These are phyloP conservation scores for Corythucha ciliata DNA, from an alignment of 2,888 invertebrate genomes.

Conservation along the genomic window DNA sequence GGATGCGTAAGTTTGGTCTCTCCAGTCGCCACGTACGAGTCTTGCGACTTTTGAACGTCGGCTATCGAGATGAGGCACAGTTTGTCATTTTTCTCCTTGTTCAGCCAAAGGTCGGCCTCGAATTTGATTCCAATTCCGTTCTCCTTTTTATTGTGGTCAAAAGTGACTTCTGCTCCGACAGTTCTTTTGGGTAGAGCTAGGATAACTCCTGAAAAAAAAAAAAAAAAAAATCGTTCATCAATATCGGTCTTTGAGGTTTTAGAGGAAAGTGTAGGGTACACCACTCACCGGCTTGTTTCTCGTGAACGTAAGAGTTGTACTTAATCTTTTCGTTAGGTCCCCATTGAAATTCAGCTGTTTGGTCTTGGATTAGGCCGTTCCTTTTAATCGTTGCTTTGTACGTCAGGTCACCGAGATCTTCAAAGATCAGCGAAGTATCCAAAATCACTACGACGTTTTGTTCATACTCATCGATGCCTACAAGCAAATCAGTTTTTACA, in stretches of 20 bases:
- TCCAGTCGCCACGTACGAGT: slow-evolving; percentile 22
- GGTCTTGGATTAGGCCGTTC: slow-evolving; percentile 37
- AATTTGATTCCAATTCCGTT: slow-evolving; percentile 51
- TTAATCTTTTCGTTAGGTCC: slow-evolving; percentile 58
- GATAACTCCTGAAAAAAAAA: slow-evolving; percentile 45
- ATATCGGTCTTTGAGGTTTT: not conserved
- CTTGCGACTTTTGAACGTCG: slow-evolving; percentile 15
- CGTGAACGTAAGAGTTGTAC: slow-evolving; percentile 57
- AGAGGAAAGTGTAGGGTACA: not conserved
- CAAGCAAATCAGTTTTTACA: not conserved
- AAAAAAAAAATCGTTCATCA: slow-evolving; percentile 14
- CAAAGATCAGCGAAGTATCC: slow-evolving; percentile 24
- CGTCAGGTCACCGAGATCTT: slow-evolving; percentile 47
- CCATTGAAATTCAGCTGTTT: slow-evolving; percentile 61
- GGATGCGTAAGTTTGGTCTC: slow-evolving; percentile 28
- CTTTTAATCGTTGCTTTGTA: slow-evolving; percentile 50
- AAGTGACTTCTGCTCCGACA: slow-evolving; percentile 51
- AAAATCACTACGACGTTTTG: slow-evolving; percentile 16
- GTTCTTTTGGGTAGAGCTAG: slow-evolving; percentile 60
- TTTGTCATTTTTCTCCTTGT: slow-evolving; percentile 61
- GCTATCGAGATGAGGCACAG: slow-evolving; percentile 43
- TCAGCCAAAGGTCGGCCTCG: slow-evolving; percentile 56
- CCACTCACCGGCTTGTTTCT: slow-evolving; percentile 50
- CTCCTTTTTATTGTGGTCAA: slow-evolving; percentile 41
- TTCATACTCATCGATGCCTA: slow-evolving; percentile 23